Base-by-base conservation (phyloP, 1,140 invertebrate genomes). In the Danaus melanippus region DNA sequence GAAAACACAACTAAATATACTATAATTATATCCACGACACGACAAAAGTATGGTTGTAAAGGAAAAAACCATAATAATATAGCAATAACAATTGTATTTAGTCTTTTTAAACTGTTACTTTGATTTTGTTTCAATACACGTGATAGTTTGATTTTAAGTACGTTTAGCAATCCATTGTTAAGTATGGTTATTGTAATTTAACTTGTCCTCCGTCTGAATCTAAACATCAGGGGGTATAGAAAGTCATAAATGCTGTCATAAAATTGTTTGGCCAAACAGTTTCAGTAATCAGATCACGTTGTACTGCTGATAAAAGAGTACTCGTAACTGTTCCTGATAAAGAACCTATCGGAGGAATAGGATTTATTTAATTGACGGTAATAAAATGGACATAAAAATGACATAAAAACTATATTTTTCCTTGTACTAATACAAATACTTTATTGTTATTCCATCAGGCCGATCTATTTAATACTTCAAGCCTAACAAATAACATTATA, bases 171-270 rank as follows among this genome's bases (percentile, higher is more conserved):
- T 32, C 2, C 21, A 32, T 32, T 32, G 21, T 32, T 32, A 0
- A 32, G 21, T 7, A 32, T 32, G 6, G 2, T 32, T 32, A 32
- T 32, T 32, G 21, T 32, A 32, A 7, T 32, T 32, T 32, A 32
- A 32, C 21, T 32, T 32, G 21, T 32, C 21, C 21, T 32, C 21
- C 6, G 21, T 32, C 21, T 39, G 11, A n/a, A 11, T 12, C 42
- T 39, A 11, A 12, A 50, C 15, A 70, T 68, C 52, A 48, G 62
- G 66, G 64, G 60, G 62, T 69, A 79, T 75, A 77, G 70, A 74
- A 66, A 64, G 73, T 71, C 76, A 77, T 83, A 83, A 83, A 83
- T 77, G 74, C 58, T 67, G 73, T 74, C 76, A 69, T 80, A 83
- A 83, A 83, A 83, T 74, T 80, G 77, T 83, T 83, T 77, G 72